Percentiles rank a stretch among this genome's conserved stretches.
phyloP scores from a whole-genome alignment of 2,113 vertebrate genomes.

The Ptilorrhoa leucosticta region DNA sequence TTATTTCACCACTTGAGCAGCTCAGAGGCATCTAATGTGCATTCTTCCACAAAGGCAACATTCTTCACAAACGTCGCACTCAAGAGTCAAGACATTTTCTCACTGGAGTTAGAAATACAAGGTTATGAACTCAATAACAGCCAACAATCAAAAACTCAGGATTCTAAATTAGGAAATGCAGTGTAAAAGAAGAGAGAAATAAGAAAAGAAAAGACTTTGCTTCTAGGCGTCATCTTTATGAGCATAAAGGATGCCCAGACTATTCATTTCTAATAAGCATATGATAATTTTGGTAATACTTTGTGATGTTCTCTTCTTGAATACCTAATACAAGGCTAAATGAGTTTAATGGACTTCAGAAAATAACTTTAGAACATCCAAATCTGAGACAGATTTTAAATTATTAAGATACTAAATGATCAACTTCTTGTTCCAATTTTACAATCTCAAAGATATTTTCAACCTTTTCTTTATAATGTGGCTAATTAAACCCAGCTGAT shows the following conservation, averaged over 20 bases:
- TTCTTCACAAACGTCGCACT: conserved; percentile 14
- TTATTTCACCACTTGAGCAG: conserved; percentile 15
- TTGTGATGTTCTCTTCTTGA: not conserved
- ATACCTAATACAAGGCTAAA: not conserved
- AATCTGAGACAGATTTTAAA: conserved; percentile 6
- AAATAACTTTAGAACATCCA: not conserved
- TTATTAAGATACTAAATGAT: conserved; percentile 28
- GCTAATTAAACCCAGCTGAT: conserved; percentile 21
- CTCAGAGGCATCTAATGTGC: not conserved
- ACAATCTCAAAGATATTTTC: conserved; percentile 6
- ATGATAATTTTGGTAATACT: not conserved
- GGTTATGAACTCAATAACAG: not conserved
- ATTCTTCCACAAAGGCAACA: conserved; percentile 21
- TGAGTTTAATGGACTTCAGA: not conserved
- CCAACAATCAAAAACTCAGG: not conserved
- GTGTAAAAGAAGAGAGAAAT: not conserved
- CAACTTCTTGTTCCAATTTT: conserved; percentile 8
- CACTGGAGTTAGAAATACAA: not conserved
- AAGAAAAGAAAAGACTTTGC: not conserved
- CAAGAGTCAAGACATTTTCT: not conserved
- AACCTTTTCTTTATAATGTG: not conserved
- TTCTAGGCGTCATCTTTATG: not conserved
- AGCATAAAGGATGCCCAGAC: not conserved
- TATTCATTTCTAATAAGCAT: not conserved
- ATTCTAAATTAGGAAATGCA: not conserved